phyloP scores from a whole-genome alignment of 2,113 vertebrate genomes.

The Rhegmatorhina hoffmannsi region DNA sequence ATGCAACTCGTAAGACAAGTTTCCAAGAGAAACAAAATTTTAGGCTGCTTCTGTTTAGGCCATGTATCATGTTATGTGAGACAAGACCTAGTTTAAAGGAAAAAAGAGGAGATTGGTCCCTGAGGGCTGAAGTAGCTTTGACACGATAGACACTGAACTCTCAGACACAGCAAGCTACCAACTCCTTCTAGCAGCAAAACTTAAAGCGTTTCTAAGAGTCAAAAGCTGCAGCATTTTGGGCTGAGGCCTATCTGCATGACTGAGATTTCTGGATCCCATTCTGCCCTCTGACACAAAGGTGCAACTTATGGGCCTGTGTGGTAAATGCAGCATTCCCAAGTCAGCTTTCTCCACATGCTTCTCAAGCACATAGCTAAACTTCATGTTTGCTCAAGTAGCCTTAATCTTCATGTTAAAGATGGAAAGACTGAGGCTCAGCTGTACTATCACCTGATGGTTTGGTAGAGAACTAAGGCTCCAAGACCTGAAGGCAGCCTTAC shows the following conservation, averaged over 20 bases:
- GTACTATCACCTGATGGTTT: background rate
- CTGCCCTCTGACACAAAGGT: background rate
- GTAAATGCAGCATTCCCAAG: background rate
- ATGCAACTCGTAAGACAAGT: background rate
- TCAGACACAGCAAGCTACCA: background rate
- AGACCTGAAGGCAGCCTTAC: background rate
- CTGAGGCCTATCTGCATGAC: background rate
- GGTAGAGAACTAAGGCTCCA: background rate
- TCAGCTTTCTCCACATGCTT: background rate
- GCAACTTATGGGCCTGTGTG: accelerated
- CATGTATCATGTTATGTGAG: background rate
- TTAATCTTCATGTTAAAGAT: background rate
- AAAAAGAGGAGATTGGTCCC: background rate
- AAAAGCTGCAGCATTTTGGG: background rate
- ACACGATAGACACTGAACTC: accelerated
- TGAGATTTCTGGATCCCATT: background rate
- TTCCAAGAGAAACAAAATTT: background rate
- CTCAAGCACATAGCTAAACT: background rate
- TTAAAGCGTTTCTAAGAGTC: background rate
- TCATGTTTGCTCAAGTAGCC: background rate
- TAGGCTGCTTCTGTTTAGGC: background rate
- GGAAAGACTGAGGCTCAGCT: background rate
- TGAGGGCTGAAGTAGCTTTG: background rate
- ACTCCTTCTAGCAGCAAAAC: background rate
- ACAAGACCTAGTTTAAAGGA: background rate